Conservation (phyloP, 2,797 vertebrate genomes). For the Cygnus olor region DNA sequence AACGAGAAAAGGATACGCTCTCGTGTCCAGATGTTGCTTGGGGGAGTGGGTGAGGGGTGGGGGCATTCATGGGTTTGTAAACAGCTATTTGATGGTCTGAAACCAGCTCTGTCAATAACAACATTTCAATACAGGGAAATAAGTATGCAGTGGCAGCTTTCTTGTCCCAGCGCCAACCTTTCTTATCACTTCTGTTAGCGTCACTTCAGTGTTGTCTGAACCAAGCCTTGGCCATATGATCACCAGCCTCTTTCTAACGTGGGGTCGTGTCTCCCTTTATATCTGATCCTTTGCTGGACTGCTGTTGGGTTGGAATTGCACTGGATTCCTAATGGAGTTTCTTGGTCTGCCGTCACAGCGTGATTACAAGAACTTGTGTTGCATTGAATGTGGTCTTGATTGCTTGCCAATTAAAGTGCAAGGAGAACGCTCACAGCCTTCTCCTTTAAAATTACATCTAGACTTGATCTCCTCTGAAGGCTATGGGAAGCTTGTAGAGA, state of each 20-base stretch:
- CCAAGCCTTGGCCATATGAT: background rate
- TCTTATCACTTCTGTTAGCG: background rate
- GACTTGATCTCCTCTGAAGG: background rate
- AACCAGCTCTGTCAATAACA: background rate
- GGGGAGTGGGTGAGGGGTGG: background rate
- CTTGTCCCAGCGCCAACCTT: background rate
- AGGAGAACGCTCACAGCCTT: conserved; percentile 44
- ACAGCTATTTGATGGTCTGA: background rate
- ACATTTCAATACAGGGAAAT: background rate
- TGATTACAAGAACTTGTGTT: conserved; percentile 53
- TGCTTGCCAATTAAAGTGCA: conserved; percentile 66
- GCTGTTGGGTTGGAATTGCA: conserved; percentile 52
- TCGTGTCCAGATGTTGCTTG: background rate
- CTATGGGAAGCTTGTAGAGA: background rate
- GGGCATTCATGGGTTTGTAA: background rate
- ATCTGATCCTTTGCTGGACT: conserved; percentile 30
- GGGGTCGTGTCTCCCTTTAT: conserved; percentile 35
- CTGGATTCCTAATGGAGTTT: conserved; percentile 55
- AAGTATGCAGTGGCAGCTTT: background rate
- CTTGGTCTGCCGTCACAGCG: conserved; percentile 54
- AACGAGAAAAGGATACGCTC: background rate
- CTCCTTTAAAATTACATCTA: conserved; percentile 28
- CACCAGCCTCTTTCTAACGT: background rate
- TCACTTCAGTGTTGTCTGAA: conserved; percentile 12
- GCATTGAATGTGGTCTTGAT: conserved; percentile 61